A percentile compares a stretch with the other conserved stretches of the same genome.
These are phyloP conservation scores for Dreissena polymorpha DNA, from an alignment of 1,140 invertebrate species.

Conservation along the genomic window DNA sequence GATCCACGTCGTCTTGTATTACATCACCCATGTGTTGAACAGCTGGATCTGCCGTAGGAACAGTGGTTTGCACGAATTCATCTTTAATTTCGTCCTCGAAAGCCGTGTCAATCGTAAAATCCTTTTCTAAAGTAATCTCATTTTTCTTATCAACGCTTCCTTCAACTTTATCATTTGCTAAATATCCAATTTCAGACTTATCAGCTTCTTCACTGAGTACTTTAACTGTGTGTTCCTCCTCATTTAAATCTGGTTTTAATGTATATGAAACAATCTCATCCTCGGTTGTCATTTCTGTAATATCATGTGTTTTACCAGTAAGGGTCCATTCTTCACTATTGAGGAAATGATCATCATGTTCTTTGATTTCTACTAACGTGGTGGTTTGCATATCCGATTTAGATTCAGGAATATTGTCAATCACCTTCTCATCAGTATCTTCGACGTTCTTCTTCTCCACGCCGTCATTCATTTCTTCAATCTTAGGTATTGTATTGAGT, in stretches of 20 bases:
- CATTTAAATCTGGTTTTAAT: background rate
- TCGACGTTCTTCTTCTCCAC: background rate
- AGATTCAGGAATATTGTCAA: background rate
- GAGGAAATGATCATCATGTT: background rate
- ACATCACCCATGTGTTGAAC: no score
- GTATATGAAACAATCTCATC: background rate
- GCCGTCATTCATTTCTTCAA: background rate
- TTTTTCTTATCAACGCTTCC: no score
- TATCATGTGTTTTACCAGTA: background rate
- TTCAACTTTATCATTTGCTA: background rate
- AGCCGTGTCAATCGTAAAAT: no score
- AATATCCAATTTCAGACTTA: background rate
- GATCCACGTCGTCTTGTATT: no score
- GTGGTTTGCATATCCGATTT: no score
- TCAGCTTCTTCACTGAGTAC: background rate
- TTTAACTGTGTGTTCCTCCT: background rate
- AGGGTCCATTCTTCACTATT: background rate
- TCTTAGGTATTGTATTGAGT: background rate
- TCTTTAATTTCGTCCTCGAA: no score
- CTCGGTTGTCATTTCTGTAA: background rate
- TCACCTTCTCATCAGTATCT: background rate
- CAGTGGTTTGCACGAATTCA: no score
- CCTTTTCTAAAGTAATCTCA: no score
- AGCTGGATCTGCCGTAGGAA: no score
- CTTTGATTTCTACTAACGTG: background rate